A percentile compares a stretch with the other conserved stretches of the same genome.
Evolutionary conservation across 2,113 vertebrate genomes (phyloP).

Genomic region (Hassar affinis): DNA sequence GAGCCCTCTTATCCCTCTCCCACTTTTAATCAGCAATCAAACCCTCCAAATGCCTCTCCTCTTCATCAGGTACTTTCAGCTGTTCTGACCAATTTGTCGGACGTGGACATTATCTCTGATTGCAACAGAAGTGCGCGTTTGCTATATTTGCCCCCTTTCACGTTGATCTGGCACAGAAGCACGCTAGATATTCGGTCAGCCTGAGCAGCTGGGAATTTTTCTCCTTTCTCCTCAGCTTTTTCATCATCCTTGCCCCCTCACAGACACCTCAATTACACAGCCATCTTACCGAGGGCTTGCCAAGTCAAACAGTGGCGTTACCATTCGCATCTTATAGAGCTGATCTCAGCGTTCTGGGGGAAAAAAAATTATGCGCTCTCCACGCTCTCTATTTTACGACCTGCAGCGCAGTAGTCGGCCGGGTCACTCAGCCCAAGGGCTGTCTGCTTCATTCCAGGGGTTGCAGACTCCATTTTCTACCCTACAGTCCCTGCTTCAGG

Average conservation of each 20-base stretch:
- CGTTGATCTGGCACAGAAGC: constrained; percentile 26
- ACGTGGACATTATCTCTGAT: constrained; percentile 43
- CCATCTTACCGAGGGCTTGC: not conserved
- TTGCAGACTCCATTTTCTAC: constrained; percentile 20
- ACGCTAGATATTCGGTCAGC: not conserved
- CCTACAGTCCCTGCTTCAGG: constrained; percentile 11
- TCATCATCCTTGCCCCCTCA: not conserved
- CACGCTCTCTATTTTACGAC: not conserved
- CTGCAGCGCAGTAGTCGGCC: not conserved
- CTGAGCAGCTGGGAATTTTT: not conserved
- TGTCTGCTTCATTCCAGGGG: not conserved
- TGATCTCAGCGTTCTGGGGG: constrained; percentile 12
- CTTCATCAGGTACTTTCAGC: constrained; percentile 58
- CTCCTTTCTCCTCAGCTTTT: not conserved
- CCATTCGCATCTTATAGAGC: not conserved
- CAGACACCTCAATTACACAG: constrained; percentile 27
- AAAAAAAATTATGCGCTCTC: not conserved
- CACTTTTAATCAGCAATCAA: constrained; percentile 66
- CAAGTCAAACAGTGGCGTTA: not conserved
- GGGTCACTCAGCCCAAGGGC: constrained; percentile 7
- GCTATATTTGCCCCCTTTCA: constrained; percentile 30
- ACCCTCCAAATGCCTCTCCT: constrained; percentile 50
- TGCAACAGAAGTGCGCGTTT: constrained; percentile 35
- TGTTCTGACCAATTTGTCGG: constrained; percentile 52
- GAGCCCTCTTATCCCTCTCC: constrained; percentile 55